phyloP scores from a whole-genome alignment of 2,797 vertebrate species.

The Okamejei kenojei region DNA sequence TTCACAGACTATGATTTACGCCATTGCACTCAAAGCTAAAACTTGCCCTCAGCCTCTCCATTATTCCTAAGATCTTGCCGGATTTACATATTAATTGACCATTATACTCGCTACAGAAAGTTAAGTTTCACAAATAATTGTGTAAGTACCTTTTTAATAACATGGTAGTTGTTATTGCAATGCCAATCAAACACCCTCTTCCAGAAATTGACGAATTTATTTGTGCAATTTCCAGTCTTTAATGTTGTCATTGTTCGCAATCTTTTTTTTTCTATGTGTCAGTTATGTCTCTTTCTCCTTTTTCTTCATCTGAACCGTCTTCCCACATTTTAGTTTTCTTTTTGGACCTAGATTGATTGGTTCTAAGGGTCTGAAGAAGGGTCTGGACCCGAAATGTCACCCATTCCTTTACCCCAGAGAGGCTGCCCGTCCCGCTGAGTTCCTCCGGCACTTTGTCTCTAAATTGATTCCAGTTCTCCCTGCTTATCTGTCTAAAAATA shows the following conservation, averaged over 20 bases:
- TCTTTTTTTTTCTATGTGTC: background rate
- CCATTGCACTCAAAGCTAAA: background rate
- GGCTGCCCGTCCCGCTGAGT: too few relatives aligned
- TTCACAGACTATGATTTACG: background rate
- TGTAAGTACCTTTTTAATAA: background rate
- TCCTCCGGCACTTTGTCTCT: background rate
- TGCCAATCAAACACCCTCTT: background rate
- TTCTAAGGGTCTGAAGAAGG: too few relatives aligned
- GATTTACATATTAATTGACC: background rate
- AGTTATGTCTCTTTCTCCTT: background rate
- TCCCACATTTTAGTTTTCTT: background rate
- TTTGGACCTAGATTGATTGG: background rate
- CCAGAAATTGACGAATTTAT: background rate
- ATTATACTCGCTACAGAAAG: background rate
- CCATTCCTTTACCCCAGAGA: too few relatives aligned
- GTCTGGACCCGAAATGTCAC: too few relatives aligned
- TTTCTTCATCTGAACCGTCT: background rate
- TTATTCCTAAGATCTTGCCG: background rate
- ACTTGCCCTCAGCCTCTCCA: background rate
- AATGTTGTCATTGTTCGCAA: background rate
- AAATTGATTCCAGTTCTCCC: background rate
- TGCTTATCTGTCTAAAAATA: background rate
- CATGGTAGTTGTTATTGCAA: background rate
- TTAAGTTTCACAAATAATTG: background rate
- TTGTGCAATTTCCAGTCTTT: background rate